phyloP scores from a whole-genome alignment of 1,140 invertebrate species.

The Brachionus koreanus region DNA sequence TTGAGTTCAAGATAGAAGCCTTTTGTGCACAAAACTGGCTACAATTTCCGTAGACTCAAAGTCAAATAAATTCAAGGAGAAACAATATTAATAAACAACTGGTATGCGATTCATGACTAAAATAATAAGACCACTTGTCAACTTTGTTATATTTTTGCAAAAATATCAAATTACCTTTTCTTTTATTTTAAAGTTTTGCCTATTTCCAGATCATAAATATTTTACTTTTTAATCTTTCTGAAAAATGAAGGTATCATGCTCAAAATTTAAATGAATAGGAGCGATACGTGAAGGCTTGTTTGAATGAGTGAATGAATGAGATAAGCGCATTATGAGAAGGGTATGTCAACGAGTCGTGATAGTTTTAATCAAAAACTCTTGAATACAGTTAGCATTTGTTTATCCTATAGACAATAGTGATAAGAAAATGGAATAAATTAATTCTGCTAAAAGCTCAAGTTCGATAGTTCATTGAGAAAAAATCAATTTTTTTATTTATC shows the following conservation, averaged over 20 bases:
- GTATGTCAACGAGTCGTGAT: neutral
- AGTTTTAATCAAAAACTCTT: neutral
- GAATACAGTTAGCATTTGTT: neutral
- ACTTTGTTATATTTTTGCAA: neutral
- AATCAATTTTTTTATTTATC: neutral
- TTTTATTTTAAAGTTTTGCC: neutral
- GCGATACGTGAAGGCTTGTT: neutral
- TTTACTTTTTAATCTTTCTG: neutral
- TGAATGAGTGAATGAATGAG: neutral
- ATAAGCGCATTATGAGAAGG: neutral
- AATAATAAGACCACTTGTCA: neutral
- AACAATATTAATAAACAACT: neutral
- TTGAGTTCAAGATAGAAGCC: too few species aligned
- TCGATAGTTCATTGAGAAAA: slow-evolving; percentile 14
- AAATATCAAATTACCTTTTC: neutral
- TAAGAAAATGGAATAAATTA: slow-evolving; percentile 29
- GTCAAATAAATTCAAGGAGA: neutral
- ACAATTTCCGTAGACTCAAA: neutral
- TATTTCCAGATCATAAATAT: neutral
- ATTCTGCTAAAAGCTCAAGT: neutral
- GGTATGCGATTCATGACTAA: neutral
- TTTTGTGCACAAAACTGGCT: neutral
- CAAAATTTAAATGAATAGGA: neutral
- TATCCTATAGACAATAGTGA: neutral
- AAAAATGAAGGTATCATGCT: neutral